phyloP scores from a whole-genome alignment of 2,113 vertebrate genomes.

The Upupa epops region DNA sequence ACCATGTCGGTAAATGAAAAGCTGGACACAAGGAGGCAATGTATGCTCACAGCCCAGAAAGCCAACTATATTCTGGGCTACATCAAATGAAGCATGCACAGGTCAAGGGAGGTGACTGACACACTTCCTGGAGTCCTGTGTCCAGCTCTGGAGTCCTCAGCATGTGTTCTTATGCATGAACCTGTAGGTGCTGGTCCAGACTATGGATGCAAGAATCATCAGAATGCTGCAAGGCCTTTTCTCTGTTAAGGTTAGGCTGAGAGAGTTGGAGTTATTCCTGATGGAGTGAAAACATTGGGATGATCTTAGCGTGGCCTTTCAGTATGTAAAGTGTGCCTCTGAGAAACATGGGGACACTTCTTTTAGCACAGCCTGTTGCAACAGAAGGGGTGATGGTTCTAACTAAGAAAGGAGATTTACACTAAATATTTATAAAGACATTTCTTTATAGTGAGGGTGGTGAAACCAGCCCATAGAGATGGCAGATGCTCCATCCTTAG shows the following conservation, averaged over 20 bases:
- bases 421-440: not conserved
- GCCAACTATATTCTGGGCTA: not conserved
- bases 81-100: not conserved
- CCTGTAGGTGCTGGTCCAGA: not conserved
- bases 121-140: not conserved
- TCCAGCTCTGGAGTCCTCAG: not conserved
- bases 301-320: not conserved
- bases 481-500: not conserved
- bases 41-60: not conserved
- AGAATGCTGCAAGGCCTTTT: not conserved
- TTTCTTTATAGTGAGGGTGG: not conserved
- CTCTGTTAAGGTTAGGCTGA: not conserved
- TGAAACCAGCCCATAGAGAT: not conserved
- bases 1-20: rapidly evolving
- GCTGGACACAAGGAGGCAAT: too few relatives aligned
- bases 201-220: not conserved
- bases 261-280: not conserved
- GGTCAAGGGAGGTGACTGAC: not conserved
- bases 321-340: not conserved
- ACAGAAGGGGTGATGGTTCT: not conserved
- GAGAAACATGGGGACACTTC: not conserved
- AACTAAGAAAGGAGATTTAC: not conserved
- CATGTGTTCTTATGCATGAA: not conserved
- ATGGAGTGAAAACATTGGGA: too few relatives aligned
- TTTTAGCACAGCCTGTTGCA: not conserved